Evolutionary conservation across 2,113 vertebrate species (phyloP), one percentile per base, ranked within the genome.

Genomic region (Corythornis vintsioides): DNA sequence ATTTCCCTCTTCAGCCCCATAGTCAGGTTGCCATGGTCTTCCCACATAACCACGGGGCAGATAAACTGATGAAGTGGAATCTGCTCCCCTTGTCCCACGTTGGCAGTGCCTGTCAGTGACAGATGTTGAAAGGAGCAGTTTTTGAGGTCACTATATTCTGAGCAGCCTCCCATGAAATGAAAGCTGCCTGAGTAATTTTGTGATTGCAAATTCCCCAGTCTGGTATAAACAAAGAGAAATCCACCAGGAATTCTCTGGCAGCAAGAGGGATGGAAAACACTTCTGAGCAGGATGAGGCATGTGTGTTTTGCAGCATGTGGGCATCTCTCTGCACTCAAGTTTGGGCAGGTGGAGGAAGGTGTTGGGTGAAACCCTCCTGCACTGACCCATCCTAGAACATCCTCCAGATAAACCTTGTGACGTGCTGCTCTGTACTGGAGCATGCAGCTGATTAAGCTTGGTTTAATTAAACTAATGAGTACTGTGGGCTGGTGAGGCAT

Each of bases 391-490:
- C 92, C 91, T 60, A 15, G n/a, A 78, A 48, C 14, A 29, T 24
- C 83, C 29, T 87, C 31, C 74, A 93, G 94, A 80, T 96, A 77
- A 80, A 83, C 48, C 26, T 48, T 83, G 24, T 0, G 12, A n/a
- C n/a, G 7, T 55, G 31, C 43, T 25, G 12, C 40, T 91, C 11
- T 86, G 2, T 48, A 74, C 57, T 0, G 0, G 83, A 66, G 24
- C 2, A 10, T 73, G 8, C 67, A 33, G 75, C 64, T 79, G 56
- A 88, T 94, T 50, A 77, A 74, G 43, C 45, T 79, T 73, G 87
- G 18, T 89, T 71, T 95, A 91, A 96, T 96, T 93, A 86, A 64
- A 53, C 24, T 93, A 69, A 91, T 80, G 79, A 89, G 16, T 71
- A 8, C 40, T 83, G 15, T 73, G 48, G 72, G 66, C 74, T 69